Conservation (phyloP, 2,888 invertebrate genomes). For the Macrosoma leucophasiata region DNA sequence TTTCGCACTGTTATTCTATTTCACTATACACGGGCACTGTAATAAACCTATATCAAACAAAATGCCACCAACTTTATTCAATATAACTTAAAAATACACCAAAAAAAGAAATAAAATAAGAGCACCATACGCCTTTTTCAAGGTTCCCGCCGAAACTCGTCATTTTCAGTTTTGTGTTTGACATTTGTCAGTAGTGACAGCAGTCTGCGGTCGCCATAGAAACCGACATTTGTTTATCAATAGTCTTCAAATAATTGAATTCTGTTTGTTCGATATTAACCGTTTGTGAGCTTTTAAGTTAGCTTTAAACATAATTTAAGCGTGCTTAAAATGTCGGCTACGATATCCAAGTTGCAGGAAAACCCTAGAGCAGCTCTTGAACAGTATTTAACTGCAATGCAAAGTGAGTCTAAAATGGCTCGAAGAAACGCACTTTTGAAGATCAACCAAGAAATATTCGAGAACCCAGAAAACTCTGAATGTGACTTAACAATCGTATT, state of each 20-base stretch:
- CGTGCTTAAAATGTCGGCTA: conserved; percentile 39
- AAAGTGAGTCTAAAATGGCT: conserved; percentile 76
- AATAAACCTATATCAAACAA: too few relatives aligned
- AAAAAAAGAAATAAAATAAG: too few relatives aligned
- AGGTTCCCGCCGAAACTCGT: too few relatives aligned
- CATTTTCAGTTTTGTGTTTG: too few relatives aligned
- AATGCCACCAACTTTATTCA: too few relatives aligned
- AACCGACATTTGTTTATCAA: conserved; percentile 50
- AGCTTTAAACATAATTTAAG: neutral
- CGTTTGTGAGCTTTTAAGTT: neutral
- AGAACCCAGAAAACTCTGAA: conserved; percentile 45
- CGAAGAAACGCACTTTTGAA: conserved; percentile 74
- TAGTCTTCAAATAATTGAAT: conserved; percentile 19
- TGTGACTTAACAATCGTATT: conserved; percentile 53
- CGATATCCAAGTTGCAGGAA: conserved; percentile 39
- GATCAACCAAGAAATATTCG: conserved; percentile 67
- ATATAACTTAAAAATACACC: too few relatives aligned
- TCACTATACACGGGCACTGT: too few relatives aligned
- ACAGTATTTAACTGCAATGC: conserved; percentile 55
- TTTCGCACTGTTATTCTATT: too few relatives aligned
- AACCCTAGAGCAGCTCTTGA: conserved; percentile 53
- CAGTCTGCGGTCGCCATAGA: conserved; percentile 58
- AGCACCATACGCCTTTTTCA: too few relatives aligned
- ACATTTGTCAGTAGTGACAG: too few relatives aligned
- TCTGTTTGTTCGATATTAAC: conserved; percentile 20